Evolutionary conservation across 2,113 vertebrate genomes (phyloP), one percentile per base, ranked within the genome.

Genomic region (Alexandromys fortis): DNA sequence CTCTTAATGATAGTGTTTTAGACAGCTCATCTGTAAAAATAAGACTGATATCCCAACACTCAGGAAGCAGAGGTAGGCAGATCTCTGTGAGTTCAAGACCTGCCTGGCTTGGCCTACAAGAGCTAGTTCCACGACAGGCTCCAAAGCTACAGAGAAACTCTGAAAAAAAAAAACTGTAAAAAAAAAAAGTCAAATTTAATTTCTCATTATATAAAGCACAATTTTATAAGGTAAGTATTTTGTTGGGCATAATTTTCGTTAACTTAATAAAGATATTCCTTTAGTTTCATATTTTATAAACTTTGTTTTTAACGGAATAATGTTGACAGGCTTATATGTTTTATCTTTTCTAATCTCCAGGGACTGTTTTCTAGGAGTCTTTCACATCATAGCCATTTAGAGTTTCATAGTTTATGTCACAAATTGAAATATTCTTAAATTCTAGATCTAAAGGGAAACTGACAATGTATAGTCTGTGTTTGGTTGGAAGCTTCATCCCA

Each of bases 11-110:
- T 9, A 42, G 4, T 85, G 14, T 3, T 38, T 91, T 24, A 14
- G 30, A 55, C 91, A n/a, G 47, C n/a, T 95, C 45, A 89, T 65
- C n/a, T 96, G 17, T 38, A 77, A 96, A 78, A 77, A 94, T 72
- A 70, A 2, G 6, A 28, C 2, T 52, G 21, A 86, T 77, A 55
- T 55, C 52, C 52, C 52, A 55, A 14, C 13, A 55, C 52, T 55
- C 14, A 16, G 52, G 14, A 55, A 14, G 13, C 52, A 55, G 52
- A 55, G 52, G 52, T 14, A 55, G 52, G 52, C 52, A 4, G 52
- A 55, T 55, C 52, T 55, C 52, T 55, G 52, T 55, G 52, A 55
- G 52, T 16, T 55, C 3, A 2, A 55, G 52, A 10, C 52, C 3
- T 16, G 14, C 52, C 52, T 55, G 14, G 14, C 52, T 14, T 55